A percentile compares a stretch with the other conserved stretches of the same genome.
phyloP scores from a whole-genome alignment of 2,113 vertebrate genomes.

The Cebidichthys violaceus region DNA sequence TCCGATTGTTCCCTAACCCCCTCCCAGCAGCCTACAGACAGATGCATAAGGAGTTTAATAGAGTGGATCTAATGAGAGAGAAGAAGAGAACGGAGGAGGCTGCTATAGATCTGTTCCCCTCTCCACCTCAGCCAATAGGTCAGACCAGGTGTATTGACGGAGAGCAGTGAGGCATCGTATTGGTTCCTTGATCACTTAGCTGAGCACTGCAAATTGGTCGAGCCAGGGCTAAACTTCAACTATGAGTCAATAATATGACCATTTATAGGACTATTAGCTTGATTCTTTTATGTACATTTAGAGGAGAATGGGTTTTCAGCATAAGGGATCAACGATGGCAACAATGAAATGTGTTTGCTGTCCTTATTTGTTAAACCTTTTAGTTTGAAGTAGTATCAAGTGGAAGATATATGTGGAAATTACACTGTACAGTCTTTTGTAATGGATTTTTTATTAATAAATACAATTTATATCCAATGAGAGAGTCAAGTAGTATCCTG shows the following conservation, averaged over 20 bases:
- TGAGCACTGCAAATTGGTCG: constrained; percentile 59
- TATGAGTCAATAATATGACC: constrained; percentile 57
- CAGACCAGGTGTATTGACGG: constrained; percentile 70
- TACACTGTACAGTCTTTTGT: constrained; percentile 31
- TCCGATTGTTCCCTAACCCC: constrained; percentile 49
- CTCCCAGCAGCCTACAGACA: constrained; percentile 62
- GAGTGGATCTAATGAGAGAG: constrained; percentile 79
- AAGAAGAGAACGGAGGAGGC: constrained; percentile 46
- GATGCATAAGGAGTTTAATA: constrained; percentile 77
- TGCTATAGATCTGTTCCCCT: constrained; percentile 66
- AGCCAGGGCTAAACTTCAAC: constrained; percentile 64
- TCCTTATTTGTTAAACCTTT: constrained; percentile 33
- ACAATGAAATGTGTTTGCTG: background rate
- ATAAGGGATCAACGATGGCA: background rate
- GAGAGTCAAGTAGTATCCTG: constrained; percentile 16
- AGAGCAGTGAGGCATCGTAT: constrained; percentile 61
- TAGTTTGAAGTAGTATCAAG: background rate
- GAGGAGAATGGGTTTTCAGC: constrained; percentile 19
- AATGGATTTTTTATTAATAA: constrained; percentile 56
- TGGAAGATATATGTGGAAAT: constrained; percentile 21
- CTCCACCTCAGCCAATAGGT: constrained; percentile 67
- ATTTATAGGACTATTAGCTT: constrained; percentile 48
- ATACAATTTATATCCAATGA: constrained; percentile 39
- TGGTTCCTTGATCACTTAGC: constrained; percentile 68
- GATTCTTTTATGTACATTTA: constrained; percentile 16